phyloP scores from a whole-genome alignment of 2,797 vertebrate species.

The Ctenochaetus hawaiiensis region DNA sequence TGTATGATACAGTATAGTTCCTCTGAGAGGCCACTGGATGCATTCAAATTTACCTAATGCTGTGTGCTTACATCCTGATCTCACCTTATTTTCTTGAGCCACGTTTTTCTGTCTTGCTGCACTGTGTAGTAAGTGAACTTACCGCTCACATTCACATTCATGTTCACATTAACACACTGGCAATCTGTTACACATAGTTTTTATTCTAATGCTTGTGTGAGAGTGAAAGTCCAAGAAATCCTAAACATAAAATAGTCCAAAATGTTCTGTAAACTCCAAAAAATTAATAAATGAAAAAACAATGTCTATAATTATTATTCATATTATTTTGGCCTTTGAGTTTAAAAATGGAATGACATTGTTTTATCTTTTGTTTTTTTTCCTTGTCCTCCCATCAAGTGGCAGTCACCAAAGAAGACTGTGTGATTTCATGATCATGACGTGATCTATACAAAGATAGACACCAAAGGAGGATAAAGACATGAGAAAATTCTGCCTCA shows the following conservation, averaged over 20 bases:
- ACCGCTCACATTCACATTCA: background rate
- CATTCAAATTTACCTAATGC: slow-evolving; percentile 8
- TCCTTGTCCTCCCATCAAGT: slow-evolving; percentile 13
- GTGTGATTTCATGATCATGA: slow-evolving; percentile 5
- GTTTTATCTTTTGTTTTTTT: slow-evolving; percentile 19
- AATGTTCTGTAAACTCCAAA: slow-evolving; percentile 26
- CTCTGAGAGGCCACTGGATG: background rate
- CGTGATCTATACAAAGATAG: slow-evolving; percentile 33
- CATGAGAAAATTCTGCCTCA: background rate
- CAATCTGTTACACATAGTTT: background rate
- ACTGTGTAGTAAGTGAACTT: background rate
- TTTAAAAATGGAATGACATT: slow-evolving; percentile 6
- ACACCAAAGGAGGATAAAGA: slow-evolving; percentile 13
- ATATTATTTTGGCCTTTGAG: slow-evolving; percentile 16
- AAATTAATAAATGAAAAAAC: slow-evolving; percentile 19
- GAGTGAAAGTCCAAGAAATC: background rate
- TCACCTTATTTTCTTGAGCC: background rate
- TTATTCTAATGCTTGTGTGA: slow-evolving; percentile 3
- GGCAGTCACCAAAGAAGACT: slow-evolving; percentile 26
- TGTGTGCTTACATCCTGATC: slow-evolving; percentile 20
- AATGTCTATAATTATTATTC: slow-evolving; percentile 41
- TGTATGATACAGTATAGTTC: background rate
- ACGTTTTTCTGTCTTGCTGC: background rate
- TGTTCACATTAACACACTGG: background rate
- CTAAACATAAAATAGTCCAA: slow-evolving; percentile 28